Evolutionary conservation across 2,797 vertebrate genomes (phyloP), one percentile per base, ranked within the genome.

Genomic region (Scolopax rusticola): DNA sequence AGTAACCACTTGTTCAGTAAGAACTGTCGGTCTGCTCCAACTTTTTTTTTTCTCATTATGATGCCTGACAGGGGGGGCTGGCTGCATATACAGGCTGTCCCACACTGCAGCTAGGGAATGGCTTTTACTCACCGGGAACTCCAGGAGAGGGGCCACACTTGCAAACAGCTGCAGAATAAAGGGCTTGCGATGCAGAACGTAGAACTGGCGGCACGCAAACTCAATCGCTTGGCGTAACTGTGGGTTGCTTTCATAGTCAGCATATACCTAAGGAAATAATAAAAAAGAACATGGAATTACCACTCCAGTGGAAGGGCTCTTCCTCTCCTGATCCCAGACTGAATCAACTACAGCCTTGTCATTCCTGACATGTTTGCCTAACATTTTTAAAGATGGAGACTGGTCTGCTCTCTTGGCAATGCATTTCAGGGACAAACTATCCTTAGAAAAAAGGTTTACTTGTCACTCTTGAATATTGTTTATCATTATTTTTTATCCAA

Each of bases 181-280:
- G 20, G 99, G 99, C 90, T 99, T 99, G 59, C 99, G 98, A 92
- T 99, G 99, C 67, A 99, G 99, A 88, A 99, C 95, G 45, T 99
- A 99, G 98, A 99, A 99, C 98, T 99, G 99, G 16, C 99, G 98
- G 94, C 99, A 99, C 11, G 99, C 99, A 88, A 99, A 99, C 97
- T 99, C 99, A 2, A 99, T 99, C 15, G 99, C 99, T 95, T 99
- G 99, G 50, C 99, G 99, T 84, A 99, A 96, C 87, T 99, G 97
- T 1, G 99, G 99, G 94, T 99, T 99, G 97, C 99, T 99, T 95
- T 99, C 99, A 9, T 99, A 99, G 97, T 99, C 99, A 0, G 99
- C 98, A 3, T 99, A 99, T 1, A 99, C 99, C 99, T 99, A 82
- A n/a, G 54, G 41, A 87, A 18, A 27, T 3, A 18, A 27, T 3